A percentile compares a stretch with the other conserved stretches of the same genome.
phyloP scores from a whole-genome alignment of 2,888 invertebrate species.

The Orthonychiurus folsomi region DNA sequence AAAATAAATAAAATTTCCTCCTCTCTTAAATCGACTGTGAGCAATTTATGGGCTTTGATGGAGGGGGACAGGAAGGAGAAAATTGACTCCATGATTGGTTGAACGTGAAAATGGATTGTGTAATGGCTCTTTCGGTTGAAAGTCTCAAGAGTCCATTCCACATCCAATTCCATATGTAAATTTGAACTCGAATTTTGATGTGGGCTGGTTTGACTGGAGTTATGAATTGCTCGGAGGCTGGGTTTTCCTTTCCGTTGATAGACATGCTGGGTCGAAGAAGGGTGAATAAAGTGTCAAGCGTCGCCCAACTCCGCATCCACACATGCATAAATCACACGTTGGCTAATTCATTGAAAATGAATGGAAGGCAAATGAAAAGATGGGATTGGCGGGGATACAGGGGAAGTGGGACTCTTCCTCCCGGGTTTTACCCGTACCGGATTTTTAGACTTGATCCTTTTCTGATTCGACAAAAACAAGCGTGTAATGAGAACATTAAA shows the following conservation, averaged over 20 bases:
- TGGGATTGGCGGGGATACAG: not conserved
- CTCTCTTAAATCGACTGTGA: no score
- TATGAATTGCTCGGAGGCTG: slow-evolving; percentile 9
- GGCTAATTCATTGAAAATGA: not conserved
- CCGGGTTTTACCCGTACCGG: no score
- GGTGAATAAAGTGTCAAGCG: not conserved
- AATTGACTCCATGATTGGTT: no score
- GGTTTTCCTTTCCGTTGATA: not conserved
- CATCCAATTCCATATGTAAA: not conserved
- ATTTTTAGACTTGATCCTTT: not conserved
- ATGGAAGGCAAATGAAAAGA: not conserved
- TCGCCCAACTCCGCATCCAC: not conserved
- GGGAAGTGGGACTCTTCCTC: no score
- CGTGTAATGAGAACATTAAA: slow-evolving; percentile 25
- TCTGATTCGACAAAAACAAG: slow-evolving; percentile 22
- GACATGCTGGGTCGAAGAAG: not conserved
- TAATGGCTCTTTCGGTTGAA: not conserved
- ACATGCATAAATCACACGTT: not conserved
- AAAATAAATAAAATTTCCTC: no score
- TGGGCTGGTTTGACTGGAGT: not conserved
- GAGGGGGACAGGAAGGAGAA: no score
- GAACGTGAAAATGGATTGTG: not conserved
- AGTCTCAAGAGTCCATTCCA: not conserved
- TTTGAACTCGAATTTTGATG: not conserved
- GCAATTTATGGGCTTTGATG: no score